Conservation (phyloP, 1,140 invertebrate species). For the Battus philenor region DNA sequence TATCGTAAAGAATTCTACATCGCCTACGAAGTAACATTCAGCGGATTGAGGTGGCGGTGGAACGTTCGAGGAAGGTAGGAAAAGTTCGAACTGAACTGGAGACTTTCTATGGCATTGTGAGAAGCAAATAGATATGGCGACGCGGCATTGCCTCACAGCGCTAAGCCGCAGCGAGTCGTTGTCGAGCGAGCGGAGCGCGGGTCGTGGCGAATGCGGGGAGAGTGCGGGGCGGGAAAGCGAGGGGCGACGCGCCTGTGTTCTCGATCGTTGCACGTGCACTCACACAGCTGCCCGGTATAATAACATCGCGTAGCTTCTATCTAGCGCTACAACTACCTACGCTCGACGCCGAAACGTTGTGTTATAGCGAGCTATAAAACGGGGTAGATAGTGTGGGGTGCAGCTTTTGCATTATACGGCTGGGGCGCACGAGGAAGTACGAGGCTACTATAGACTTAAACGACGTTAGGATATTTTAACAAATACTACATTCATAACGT, state of each 20-base stretch:
- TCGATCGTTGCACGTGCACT: constrained; percentile 33
- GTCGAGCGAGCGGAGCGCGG: constrained; percentile 33
- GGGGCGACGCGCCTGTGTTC: constrained; percentile 36
- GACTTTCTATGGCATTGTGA: constrained; percentile 74
- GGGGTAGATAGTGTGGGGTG: constrained; percentile 58
- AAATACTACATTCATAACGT: too few species aligned
- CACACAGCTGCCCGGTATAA: constrained; percentile 46
- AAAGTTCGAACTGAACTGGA: constrained; percentile 65
- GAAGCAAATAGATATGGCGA: constrained; percentile 59
- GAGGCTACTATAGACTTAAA: constrained; percentile 9
- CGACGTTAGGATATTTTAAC: constrained; percentile 7
- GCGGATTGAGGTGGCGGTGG: constrained; percentile 30
- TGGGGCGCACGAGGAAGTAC: constrained; percentile 30
- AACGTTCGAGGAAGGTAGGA: constrained; percentile 57
- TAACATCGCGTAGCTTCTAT: constrained; percentile 65
- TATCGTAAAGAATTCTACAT: constrained; percentile 39
- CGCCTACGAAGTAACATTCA: constrained; percentile 21
- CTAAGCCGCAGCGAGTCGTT: constrained; percentile 51
- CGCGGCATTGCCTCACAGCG: constrained; percentile 67
- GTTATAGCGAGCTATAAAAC: constrained; percentile 60
- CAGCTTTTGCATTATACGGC: constrained; percentile 37
- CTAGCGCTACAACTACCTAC: constrained; percentile 67
- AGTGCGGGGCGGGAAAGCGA: constrained; percentile 24
- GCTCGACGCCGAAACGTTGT: constrained; percentile 42
- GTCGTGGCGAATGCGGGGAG: constrained; percentile 27